Evolutionary conservation across 2,888 invertebrate species (phyloP).

Genomic region (Polietes domitor): DNA sequence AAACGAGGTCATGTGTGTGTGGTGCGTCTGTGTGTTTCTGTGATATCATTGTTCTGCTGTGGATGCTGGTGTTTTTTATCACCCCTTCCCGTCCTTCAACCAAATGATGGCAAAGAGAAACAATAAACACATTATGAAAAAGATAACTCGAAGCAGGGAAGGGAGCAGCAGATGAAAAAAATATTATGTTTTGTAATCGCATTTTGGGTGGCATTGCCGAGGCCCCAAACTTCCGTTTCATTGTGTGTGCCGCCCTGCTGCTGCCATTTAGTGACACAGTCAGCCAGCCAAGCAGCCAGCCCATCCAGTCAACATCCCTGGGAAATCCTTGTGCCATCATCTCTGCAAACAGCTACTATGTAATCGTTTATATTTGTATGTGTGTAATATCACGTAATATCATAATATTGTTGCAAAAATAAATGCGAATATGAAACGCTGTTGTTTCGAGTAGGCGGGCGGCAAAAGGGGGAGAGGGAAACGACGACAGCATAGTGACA

Average conservation of each 20-base stretch:
- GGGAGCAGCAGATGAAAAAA: background rate
- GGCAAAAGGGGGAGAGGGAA: background rate
- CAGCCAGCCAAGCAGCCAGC: background rate
- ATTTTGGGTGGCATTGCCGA: slow-evolving; percentile 11
- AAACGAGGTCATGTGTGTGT: slow-evolving; percentile 53
- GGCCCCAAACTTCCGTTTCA: background rate
- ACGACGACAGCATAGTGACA: slow-evolving; percentile 22
- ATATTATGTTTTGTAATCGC: background rate
- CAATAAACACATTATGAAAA: slow-evolving; percentile 40
- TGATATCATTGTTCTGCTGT: slow-evolving; percentile 35
- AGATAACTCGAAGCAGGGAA: background rate
- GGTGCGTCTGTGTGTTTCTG: too few species aligned
- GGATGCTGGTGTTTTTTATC: background rate
- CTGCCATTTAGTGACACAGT: background rate
- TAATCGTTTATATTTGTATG: background rate
- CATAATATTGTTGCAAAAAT: background rate
- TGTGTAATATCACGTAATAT: slow-evolving; percentile 3
- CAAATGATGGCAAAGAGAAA: background rate
- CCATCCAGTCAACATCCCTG: background rate
- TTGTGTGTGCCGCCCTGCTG: background rate
- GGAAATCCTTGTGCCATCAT: slow-evolving; percentile 7
- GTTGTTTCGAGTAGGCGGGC: background rate
- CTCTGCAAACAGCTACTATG: background rate
- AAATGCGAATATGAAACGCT: slow-evolving; percentile 11
- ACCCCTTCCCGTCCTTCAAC: background rate